Percentiles rank a stretch among this genome's conserved stretches.
phyloP scores from a whole-genome alignment of 2,113 vertebrate species.

The Syngnathus floridae region DNA sequence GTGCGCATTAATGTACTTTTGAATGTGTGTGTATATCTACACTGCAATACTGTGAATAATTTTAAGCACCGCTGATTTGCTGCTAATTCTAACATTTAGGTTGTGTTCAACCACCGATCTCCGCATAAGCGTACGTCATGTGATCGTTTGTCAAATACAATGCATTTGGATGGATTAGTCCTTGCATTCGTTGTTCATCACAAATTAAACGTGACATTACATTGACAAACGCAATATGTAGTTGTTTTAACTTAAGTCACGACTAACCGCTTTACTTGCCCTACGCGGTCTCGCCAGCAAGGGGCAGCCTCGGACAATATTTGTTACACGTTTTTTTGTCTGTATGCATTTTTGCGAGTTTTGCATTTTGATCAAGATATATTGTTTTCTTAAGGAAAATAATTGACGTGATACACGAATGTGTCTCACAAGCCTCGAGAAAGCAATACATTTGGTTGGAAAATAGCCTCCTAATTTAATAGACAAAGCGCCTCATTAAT shows the following conservation, averaged over 20 bases:
- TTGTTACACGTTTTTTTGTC: not conserved
- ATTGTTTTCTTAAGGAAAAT: no score
- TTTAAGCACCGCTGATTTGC: not conserved
- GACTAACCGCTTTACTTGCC: not conserved
- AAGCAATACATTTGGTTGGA: not conserved
- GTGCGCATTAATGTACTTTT: not conserved
- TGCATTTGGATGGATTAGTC: not conserved
- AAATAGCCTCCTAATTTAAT: not conserved
- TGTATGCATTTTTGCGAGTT: not conserved
- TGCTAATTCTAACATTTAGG: not conserved
- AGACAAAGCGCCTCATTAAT: not conserved
- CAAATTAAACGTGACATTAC: not conserved
- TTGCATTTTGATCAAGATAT: no score
- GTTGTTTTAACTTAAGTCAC: not conserved
- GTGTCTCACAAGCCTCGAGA: not conserved
- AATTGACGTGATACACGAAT: not conserved
- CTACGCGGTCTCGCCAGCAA: conserved; percentile 16
- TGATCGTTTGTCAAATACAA: not conserved
- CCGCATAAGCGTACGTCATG: not conserved
- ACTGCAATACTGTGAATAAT: no score
- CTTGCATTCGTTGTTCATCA: not conserved
- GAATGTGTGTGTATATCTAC: not conserved
- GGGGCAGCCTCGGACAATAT: conserved; percentile 15
- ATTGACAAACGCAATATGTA: not conserved
- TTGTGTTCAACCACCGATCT: not conserved